phyloP scores from a whole-genome alignment of 2,113 vertebrate species.

The Percopsis transmontana region DNA sequence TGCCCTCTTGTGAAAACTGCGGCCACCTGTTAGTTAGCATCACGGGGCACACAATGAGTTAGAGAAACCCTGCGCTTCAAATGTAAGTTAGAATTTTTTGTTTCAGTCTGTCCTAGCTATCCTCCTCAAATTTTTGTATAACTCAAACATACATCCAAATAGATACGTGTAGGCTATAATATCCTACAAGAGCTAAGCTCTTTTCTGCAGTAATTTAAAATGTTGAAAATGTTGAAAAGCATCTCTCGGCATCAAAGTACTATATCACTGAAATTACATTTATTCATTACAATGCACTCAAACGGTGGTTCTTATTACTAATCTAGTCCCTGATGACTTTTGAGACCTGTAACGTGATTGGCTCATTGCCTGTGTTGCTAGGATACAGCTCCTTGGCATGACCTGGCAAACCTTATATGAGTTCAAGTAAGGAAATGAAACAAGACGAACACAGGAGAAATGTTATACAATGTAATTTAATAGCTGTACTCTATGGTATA shows the following conservation, averaged over 20 bases:
- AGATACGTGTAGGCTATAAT: neutral
- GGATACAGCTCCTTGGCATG: slow-evolving; percentile 51
- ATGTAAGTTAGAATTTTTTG: neutral
- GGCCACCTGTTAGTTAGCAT: neutral
- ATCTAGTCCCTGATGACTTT: slow-evolving; percentile 46
- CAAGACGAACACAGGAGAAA: slow-evolving; percentile 29
- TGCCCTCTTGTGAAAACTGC: neutral
- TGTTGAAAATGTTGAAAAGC: neutral
- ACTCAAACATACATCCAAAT: neutral
- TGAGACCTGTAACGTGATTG: slow-evolving; percentile 39
- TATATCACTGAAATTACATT: slow-evolving; percentile 17
- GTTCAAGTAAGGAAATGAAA: slow-evolving; percentile 19
- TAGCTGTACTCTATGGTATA: slow-evolving; percentile 64
- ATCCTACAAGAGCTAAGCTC: no score
- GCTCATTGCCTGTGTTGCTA: slow-evolving; percentile 69
- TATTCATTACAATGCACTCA: slow-evolving; percentile 12
- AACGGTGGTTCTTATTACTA: slow-evolving; percentile 33
- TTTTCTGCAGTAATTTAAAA: neutral
- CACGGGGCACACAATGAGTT: no score
- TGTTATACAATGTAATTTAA: slow-evolving; percentile 68
- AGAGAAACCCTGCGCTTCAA: no score
- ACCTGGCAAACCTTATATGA: slow-evolving; percentile 2
- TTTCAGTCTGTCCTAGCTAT: neutral
- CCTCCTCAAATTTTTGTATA: no score
- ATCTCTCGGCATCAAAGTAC: neutral